phyloP scores from a whole-genome alignment of 2,797 vertebrate genomes.

The Megalops cyprinoides region DNA sequence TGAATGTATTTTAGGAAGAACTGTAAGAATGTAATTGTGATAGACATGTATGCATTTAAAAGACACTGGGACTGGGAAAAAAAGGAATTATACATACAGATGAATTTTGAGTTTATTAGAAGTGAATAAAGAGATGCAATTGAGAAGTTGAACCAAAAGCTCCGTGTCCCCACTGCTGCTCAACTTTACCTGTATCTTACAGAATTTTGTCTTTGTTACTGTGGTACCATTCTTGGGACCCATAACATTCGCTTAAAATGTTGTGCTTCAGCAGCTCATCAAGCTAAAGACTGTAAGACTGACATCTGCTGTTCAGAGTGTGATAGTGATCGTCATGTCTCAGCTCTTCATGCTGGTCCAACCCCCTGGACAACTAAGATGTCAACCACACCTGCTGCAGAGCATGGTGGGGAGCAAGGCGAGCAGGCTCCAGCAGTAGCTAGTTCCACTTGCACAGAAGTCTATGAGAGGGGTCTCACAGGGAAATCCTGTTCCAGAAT shows the following conservation, averaged over 20 bases:
- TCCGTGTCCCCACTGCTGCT: no score
- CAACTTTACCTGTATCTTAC: no score
- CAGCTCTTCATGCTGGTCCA: conserved; percentile 7
- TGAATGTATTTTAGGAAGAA: no score
- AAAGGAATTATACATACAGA: no score
- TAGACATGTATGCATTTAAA: no score
- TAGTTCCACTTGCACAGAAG: conserved; percentile 7
- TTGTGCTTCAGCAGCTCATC: background rate
- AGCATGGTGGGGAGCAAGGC: conserved; percentile 4
- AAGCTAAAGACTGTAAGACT: conserved; percentile 10
- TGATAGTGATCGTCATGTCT: conserved; percentile 9
- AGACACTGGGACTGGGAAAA: no score
- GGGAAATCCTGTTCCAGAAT: conserved; percentile 23
- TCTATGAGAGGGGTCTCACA: conserved; percentile 3
- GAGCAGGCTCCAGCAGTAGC: background rate
- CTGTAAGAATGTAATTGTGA: no score
- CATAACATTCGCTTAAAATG: conserved; percentile 22
- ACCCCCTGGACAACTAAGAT: background rate
- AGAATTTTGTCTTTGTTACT: no score
- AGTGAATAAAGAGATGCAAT: no score
- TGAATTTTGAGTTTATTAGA: no score
- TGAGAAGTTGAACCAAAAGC: no score
- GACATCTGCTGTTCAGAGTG: conserved; percentile 5
- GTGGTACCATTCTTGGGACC: no score
- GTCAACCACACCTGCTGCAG: background rate